These are phyloP conservation scores for Daktulosphaira vitifoliae DNA, from an alignment of 1,140 invertebrate genomes.

Conservation along the genomic window DNA sequence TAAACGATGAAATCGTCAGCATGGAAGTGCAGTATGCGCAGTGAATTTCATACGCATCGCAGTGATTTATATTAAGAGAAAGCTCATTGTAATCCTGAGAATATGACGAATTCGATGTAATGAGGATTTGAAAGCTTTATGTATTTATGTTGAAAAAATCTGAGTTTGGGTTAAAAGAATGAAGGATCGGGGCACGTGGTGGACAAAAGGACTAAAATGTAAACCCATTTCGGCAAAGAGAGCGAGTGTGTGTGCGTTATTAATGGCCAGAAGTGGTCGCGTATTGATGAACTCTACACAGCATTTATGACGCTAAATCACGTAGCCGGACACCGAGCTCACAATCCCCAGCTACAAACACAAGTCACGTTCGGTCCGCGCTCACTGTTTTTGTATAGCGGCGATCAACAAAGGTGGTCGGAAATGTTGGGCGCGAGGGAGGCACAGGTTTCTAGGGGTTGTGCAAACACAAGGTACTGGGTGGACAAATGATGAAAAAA, in stretches of 20 bases:
- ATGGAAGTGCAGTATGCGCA: too few species aligned
- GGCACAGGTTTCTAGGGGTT: too few species aligned
- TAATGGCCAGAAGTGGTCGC: conserved; percentile 11
- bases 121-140: not conserved
- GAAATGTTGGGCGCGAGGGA: too few species aligned
- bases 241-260: not conserved
- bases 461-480: too few species aligned
- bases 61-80: too few species aligned
- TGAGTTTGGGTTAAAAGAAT: too few species aligned
- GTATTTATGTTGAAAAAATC: not conserved
- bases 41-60: too few species aligned
- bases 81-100: conserved; percentile 10
- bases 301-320: conserved; percentile 23
- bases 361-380: conserved; percentile 18
- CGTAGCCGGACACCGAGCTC: conserved; percentile 12
- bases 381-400: too few species aligned
- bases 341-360: conserved; percentile 1
- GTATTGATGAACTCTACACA: not conserved
- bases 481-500: too few species aligned
- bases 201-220: not conserved
- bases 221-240: not conserved
- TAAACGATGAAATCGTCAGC: too few species aligned
- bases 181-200: too few species aligned
- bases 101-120: conserved; percentile 1
- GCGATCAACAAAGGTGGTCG: too few species aligned